Evolutionary conservation across 2,888 invertebrate genomes (phyloP), one percentile per base, ranked within the genome.

Genomic region (Leucophenga montana): DNA sequence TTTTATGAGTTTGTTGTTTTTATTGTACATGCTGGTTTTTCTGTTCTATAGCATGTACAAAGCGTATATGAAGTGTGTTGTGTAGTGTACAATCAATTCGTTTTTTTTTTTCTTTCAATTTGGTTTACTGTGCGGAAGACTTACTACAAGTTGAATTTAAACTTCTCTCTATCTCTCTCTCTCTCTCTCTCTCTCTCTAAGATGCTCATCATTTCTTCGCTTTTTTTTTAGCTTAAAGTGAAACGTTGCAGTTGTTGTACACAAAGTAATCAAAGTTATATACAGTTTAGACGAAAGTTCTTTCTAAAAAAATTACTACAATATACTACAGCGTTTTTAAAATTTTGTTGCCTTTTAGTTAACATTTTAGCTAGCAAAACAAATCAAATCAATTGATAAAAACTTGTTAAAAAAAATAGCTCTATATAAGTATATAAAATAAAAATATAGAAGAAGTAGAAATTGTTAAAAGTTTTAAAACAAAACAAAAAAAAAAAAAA

Each of bases 361-460:
- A 22, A 56, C 56, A 56, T 56, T 56, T 56, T 2, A 27, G 11
- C 54, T 18, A 61, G 9, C 56, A 57, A 57, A 57, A 31, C 54
- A 54, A 18, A 16, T n/a, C 18, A 54, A 18, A 16, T 3, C 16
- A 61, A 44, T 61, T 20, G 39, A 61, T 18, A 20, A 44, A 61
- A 44, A 44, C n/a, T 33, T 33, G n/a, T n/a, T n/a, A n/a, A n/a
- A n/a, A n/a, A 61, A 61, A 61, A 39, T 39, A n/a, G n/a, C n/a
- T n/a, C n/a, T n/a, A n/a, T n/a, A n/a, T n/a, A n/a, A n/a, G n/a
- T n/a, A n/a, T n/a, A n/a, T 39, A 33, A 33, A 61, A 16, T 39
- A 33, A 61, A 61, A 8, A 61, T 39, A 16, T 6, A 39, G 8
- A 61, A 61, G 16, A 61, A n/a, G n/a, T 33, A 33, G 33, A 61